These are phyloP conservation scores for Zaprionus ornatus DNA, from an alignment of 1,140 invertebrate species.

Conservation along the genomic window DNA sequence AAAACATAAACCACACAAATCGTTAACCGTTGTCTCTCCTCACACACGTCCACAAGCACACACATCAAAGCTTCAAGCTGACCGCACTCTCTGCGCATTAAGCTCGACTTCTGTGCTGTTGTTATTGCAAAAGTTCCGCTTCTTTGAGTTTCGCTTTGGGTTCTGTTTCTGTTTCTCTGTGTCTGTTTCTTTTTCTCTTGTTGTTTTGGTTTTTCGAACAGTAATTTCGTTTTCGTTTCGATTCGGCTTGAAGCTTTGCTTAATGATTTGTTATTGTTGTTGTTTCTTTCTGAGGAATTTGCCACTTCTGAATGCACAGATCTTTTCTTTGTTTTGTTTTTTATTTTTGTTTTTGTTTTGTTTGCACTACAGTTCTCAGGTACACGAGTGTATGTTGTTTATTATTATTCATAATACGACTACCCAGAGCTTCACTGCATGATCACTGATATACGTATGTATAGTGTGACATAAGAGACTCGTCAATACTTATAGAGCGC, in stretches of 20 bases:
- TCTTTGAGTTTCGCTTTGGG: conserved; percentile 16
- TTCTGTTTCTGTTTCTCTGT: not conserved
- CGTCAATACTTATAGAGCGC: not conserved
- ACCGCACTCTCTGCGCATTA: conserved; percentile 21
- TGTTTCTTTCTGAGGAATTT: conserved; percentile 16
- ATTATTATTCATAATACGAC: conserved; percentile 8
- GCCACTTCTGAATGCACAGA: conserved; percentile 14
- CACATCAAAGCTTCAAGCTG: conserved; percentile 7
- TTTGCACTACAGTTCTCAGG: conserved; percentile 28
- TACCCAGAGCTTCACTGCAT: not conserved
- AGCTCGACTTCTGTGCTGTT: conserved; percentile 25
- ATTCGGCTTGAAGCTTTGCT: conserved; percentile 35
- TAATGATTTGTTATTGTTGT: conserved; percentile 21
- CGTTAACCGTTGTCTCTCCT: conserved; percentile 37
- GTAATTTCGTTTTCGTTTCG: conserved; percentile 53
- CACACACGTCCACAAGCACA: not conserved
- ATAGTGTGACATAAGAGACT: not conserved
- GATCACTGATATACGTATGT: not conserved
- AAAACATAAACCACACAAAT: conserved; percentile 37
- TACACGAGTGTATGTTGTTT: conserved; percentile 9
- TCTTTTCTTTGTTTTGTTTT: conserved; percentile 5
- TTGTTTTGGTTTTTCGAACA: conserved; percentile 28
- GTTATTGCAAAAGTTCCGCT: conserved; percentile 34
- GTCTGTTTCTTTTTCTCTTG: conserved; percentile 3
- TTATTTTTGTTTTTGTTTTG: conserved; percentile 2